Evolutionary conservation across 2,888 invertebrate species (phyloP), one percentile per base, ranked within the genome.

Genomic region (Dasysyrphus tricinctus): DNA sequence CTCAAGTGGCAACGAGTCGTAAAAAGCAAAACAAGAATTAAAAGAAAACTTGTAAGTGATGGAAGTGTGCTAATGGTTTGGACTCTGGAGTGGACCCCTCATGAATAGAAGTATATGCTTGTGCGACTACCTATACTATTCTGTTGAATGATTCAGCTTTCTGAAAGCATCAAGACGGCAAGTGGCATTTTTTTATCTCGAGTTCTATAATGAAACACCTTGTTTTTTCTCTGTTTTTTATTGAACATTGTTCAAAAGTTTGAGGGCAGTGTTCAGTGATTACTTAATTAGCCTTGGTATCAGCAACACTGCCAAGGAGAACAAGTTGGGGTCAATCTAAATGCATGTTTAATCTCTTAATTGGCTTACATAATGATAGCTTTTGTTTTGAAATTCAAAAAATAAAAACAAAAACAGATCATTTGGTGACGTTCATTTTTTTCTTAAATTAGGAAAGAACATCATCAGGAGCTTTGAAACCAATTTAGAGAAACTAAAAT

Each of bases 1-100:
- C 77, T 81, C 51, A 47, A 81, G 81, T 78, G 70, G 63, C 57
- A 81, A 69, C 73, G 32, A 69, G 51, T 24, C 37, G 14, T 37
- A 51, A 9, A 67, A 19, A 12, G 7, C 24, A 14, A 67, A 14
- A 7, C 19, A 49, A 49, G 8, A 65, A 29, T 37, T 54, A 14
- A 5, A 69, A 69, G 54, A 39, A 39, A 39, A 39, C 29, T 54
- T 3, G 14, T 39, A 19, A 69, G 51, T 69, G 3, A 24, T 24
- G 39, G 54, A 16, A 51, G 19, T 11, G 11, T 29, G 44, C 44
- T 63, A 63, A 67, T 67, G 47, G 67, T 37, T 8, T 32, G 34
- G 32, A 49, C 29, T 12, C 34, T 37, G 19, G 61, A 59, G 42
- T 24, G 14, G 61, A 61, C 39, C 59, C 19, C 59, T 39, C 12